These are phyloP conservation scores for Cantharis nigra DNA, from an alignment of 2,888 invertebrate species.

Conservation along the genomic window DNA sequence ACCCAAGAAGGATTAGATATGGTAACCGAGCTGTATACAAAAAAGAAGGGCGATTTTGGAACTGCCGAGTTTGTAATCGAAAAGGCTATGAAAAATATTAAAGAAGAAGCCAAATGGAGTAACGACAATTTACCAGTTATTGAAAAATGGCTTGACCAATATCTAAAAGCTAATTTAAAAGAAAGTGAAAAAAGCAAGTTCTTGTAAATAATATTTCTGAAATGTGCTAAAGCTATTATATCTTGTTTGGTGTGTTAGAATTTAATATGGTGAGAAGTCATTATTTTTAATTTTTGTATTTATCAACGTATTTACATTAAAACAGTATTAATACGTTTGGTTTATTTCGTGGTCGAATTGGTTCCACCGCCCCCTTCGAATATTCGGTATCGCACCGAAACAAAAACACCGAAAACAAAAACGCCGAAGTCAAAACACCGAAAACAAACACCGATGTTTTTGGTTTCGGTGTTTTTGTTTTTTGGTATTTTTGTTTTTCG, in stretches of 20 bases:
- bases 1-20: constrained; percentile 74
- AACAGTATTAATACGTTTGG: not conserved
- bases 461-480: too few species aligned
- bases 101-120: constrained; percentile 78
- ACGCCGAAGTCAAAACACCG: too few species aligned
- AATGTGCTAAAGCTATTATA: not conserved
- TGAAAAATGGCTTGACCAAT: constrained; percentile 70
- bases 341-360: not conserved
- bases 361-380: too few species aligned
- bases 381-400: too few species aligned
- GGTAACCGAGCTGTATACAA: constrained; percentile 68
- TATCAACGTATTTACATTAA: not conserved
- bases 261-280: not conserved
- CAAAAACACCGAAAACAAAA: too few species aligned
- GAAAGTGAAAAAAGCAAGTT: constrained; percentile 17
- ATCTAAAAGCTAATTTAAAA: constrained; percentile 50
- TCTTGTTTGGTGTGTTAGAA: not conserved
- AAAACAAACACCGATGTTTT: too few species aligned
- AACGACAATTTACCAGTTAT: constrained; percentile 76
- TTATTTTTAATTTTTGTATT: not conserved
- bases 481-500: too few species aligned
- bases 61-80: constrained; percentile 75
- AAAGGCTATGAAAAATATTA: constrained; percentile 72
- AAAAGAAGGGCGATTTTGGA: constrained; percentile 70
- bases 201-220: constrained; percentile 10